Percentiles rank a stretch among this genome's conserved stretches.
phyloP scores from a whole-genome alignment of 2,888 invertebrate species.

The Acronicta leporina region DNA sequence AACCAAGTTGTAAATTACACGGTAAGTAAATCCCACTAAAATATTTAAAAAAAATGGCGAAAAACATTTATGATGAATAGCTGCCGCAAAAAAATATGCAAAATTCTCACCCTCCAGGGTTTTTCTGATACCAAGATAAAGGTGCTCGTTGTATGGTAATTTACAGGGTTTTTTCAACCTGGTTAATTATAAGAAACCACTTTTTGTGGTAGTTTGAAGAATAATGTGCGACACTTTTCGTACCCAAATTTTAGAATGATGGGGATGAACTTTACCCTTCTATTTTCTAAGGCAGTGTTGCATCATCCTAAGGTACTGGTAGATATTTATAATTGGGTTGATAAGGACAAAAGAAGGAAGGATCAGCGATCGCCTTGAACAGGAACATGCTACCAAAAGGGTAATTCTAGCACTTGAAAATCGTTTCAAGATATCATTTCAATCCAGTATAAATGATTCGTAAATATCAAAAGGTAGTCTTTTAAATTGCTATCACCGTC shows the following conservation, averaged over 20 bases:
- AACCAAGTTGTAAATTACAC: conserved; percentile 74
- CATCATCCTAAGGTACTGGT: too few species aligned
- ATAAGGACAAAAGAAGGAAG: too few species aligned
- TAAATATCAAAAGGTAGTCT: too few species aligned
- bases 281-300: too few species aligned
- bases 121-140: conserved; percentile 75
- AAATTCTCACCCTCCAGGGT: conserved; percentile 45
- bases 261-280: background rate
- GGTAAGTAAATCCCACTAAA: conserved; percentile 65
- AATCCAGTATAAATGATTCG: too few species aligned
- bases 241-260: background rate
- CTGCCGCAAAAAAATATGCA: conserved; percentile 60
- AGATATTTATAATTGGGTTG: too few species aligned
- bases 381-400: too few species aligned
- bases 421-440: too few species aligned
- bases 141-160: conserved; percentile 72
- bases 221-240: background rate
- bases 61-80: conserved; percentile 56
- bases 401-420: too few species aligned
- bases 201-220: conserved; percentile 26
- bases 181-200: conserved; percentile 7
- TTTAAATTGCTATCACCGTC: too few species aligned
- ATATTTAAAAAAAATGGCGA: conserved; percentile 35
- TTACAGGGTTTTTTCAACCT: conserved; percentile 63
- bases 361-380: background rate